A percentile compares a stretch with the other conserved stretches of the same genome.
phyloP scores from a whole-genome alignment of 1,140 invertebrate genomes.

The Papilio aristodemus region DNA sequence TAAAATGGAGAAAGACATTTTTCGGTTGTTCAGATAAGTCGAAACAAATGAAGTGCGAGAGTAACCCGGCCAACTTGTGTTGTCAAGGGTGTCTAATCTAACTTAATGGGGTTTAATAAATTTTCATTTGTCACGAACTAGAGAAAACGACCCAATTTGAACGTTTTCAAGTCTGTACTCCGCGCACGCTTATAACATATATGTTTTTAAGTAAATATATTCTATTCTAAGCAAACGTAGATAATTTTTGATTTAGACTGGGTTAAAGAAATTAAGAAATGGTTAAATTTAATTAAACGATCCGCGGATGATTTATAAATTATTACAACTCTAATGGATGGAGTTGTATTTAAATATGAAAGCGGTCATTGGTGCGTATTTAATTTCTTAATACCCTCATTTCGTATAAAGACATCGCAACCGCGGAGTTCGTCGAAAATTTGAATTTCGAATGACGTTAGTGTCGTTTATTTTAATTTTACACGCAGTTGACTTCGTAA shows the following conservation, averaged over 20 bases:
- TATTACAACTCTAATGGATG: conserved; percentile 41
- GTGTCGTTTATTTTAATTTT: conserved; percentile 75
- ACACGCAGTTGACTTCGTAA: conserved; percentile 71
- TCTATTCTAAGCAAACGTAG: not conserved
- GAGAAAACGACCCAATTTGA: too few relatives aligned
- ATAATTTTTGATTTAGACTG: not conserved
- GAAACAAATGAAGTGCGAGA: too few relatives aligned
- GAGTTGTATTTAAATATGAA: conserved; percentile 59
- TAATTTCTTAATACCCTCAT: conserved; percentile 65
- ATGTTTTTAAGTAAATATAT: not conserved
- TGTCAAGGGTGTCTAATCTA: too few relatives aligned
- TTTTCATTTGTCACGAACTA: too few relatives aligned
- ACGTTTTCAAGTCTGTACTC: too few relatives aligned
- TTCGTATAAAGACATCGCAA: conserved; percentile 73
- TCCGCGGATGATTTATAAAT: conserved; percentile 49
- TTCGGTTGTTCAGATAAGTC: too few relatives aligned
- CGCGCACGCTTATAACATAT: too few relatives aligned
- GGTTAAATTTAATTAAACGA: conserved; percentile 12
- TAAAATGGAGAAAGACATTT: too few relatives aligned
- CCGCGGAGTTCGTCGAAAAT: conserved; percentile 63
- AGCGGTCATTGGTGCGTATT: conserved; percentile 55
- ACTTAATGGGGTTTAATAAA: too few relatives aligned
- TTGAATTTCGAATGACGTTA: conserved; percentile 67
- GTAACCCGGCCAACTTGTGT: too few relatives aligned
- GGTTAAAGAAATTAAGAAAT: not conserved